Base-by-base conservation (phyloP, 2,113 vertebrate species). In the Nesogale talazaci region DNA sequence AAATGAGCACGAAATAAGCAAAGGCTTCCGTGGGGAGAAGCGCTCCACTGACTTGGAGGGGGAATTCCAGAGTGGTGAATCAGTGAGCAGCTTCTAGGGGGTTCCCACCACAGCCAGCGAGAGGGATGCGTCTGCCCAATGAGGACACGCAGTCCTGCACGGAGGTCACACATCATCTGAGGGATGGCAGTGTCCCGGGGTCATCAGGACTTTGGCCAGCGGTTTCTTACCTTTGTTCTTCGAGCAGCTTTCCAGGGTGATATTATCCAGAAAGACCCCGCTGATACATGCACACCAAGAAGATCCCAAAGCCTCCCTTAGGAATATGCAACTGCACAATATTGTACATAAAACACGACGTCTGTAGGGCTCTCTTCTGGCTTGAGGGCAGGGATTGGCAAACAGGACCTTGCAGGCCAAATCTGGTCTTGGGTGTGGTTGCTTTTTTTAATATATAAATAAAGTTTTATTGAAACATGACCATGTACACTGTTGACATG, bases 101-200 rank as follows among this genome's bases (percentile, higher is more conserved):
- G 82, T 94, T 84, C 57, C 2, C 1, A 36, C 69, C 93, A 59
- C 80, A 42, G 46, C 78, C 78, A 27, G 63, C 82, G 59, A 91
- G 77, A 57, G 36, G 70, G 46, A 70, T 8, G 2, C 1, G 29
- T 34, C 65, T 25, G 23, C 31, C 46, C 36, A 31, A 46, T 78
- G 79, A 70, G 40, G 76, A 78, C 38, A 67, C 38, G 11, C 23
- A 46, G 1, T 15, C 86, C 59, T 63, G 2, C 19, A 10, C 15
- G 59, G 85, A 89, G 88, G 88, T 70, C 61, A n/a, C 0, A 1
- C 56, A 20, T 65, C 65, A 57, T 36, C 52, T 80, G 25, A 16
- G 36, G 74, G 69, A 85, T 77, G 67, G 4, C 57, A 83, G 91
- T 36, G 23, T 40, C 34, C 4, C 1, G 20, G 20, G 15, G 57